Evolutionary conservation across 35 echinoderm and acorn worm genomes (phyloP), one percentile per base, ranked within the genome.

Genomic region (Heliocidaris erythrogramma): DNA sequence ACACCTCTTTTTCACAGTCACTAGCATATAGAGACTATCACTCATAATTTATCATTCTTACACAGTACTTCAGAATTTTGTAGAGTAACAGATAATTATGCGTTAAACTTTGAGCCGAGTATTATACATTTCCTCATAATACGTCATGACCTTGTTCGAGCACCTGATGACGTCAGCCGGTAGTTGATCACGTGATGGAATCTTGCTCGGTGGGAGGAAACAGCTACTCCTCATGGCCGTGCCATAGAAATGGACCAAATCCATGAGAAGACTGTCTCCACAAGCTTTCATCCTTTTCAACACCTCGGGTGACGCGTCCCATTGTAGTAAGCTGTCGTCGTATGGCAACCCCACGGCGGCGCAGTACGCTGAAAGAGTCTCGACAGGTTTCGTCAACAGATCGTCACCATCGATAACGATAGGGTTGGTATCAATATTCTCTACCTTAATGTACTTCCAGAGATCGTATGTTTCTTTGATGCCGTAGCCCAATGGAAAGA

Each of bases 371-470:
- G 17, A 24, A 27, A 95, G 49, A 49, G 50, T 52, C 47, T 48
- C 48, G 13, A 29, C 94, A 18, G 94, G 94, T 35, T 88, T 35
- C 29, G 94, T 31, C 49, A 95, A 30, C 42, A 95, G 94, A 95
- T 95, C 94, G 49, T 95, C 86, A n/a, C 85, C 94, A 90, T 95
- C 94, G 48, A 95, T 95, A 11, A 95, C 85, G 53, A 95, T 32
- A n/a, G 94, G 94, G 12, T 89, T 59, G 49, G 85, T 29, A 30
- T 95, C 94, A 21, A 95, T 49, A 50, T 94, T 95, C 13, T 95
- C 86, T 9, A 13, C 52, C 59, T 21, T 48, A 85, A 95, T 85
- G 52, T 90, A 90, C 9, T 95, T 88, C 47, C 88, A 95, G 24
- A 95, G 86, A 10, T 95, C 94, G 14, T 56, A 32, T 5, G 88